phyloP scores from a whole-genome alignment of 37 sponge, comb jelly and placozoan genomes.

The Spongilla lacustris region DNA sequence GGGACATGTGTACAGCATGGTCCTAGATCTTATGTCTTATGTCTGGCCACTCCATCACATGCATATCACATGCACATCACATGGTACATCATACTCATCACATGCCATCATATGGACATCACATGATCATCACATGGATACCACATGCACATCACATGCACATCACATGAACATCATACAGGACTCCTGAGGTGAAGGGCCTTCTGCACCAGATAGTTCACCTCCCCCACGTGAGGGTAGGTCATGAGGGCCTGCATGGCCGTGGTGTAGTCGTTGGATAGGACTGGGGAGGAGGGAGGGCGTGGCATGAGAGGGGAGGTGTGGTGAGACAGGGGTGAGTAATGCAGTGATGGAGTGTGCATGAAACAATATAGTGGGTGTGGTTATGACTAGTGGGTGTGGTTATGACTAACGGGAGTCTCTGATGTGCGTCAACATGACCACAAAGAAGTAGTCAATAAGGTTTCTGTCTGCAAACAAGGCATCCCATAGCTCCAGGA shows the following conservation, averaged over 20 bases:
- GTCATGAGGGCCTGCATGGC: conserved; percentile 89
- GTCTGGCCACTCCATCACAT: too few species aligned
- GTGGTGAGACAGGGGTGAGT: neutral
- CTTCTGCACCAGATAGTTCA: conserved; percentile 79
- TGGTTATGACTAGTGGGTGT: neutral
- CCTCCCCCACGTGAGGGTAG: conserved; percentile 78
- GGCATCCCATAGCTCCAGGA: conserved; percentile 97
- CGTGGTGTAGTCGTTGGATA: conserved; percentile 77
- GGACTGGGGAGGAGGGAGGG: conserved; percentile 56
- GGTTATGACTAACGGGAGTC: conserved; percentile 67
- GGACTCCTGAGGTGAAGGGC: conserved; percentile 92
- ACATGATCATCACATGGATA: too few species aligned
- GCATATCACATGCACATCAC: conserved; percentile 10
- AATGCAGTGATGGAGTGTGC: too few species aligned
- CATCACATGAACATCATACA: conserved; percentile 24
- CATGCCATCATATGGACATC: too few species aligned
- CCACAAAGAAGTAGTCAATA: conserved; percentile 91
- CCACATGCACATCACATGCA: neutral
- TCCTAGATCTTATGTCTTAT: too few species aligned
- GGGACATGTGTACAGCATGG: too few species aligned
- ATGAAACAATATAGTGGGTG: neutral
- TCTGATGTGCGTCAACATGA: conserved; percentile 89
- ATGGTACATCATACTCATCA: neutral
- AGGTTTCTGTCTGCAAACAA: conserved; percentile 91
- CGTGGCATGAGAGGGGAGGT: neutral